These are phyloP conservation scores for Semaprochilodus insignis DNA, from an alignment of 2,797 vertebrate species.

Conservation along the genomic window DNA sequence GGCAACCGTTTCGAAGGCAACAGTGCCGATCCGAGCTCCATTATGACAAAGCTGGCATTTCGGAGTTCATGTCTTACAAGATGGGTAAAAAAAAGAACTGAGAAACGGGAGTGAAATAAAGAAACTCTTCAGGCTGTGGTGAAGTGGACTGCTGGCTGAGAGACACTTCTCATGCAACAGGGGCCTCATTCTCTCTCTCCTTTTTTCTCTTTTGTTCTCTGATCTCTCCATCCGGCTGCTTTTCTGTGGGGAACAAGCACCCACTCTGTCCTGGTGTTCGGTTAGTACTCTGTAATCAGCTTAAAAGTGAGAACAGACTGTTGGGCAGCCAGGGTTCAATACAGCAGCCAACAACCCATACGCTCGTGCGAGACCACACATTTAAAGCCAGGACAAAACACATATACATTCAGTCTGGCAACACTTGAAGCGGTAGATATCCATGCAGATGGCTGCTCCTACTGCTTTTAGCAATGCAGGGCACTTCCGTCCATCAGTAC, in stretches of 20 bases:
- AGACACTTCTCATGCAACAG: constrained; percentile 32
- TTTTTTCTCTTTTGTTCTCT: constrained; percentile 15
- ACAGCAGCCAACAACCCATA: background rate
- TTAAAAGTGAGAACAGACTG: constrained; percentile 10
- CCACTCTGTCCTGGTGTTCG: background rate
- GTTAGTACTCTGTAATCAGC: constrained; percentile 10
- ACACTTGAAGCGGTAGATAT: background rate
- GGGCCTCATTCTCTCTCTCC: constrained; percentile 26
- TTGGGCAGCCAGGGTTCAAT: background rate
- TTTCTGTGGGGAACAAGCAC: constrained; percentile 9
- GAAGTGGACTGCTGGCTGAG: constrained; percentile 22
- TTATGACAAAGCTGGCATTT: constrained; percentile 49
- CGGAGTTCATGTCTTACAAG: constrained; percentile 5
- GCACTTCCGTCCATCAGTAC: background rate
- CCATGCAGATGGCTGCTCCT: background rate
- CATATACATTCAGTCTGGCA: background rate
- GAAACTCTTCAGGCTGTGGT: constrained; percentile 14
- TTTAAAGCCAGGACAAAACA: constrained; percentile 6
- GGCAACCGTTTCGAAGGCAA: constrained; percentile 39
- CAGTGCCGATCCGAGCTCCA: constrained; percentile 4
- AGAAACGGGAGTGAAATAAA: constrained; percentile 31
- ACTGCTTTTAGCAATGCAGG: background rate
- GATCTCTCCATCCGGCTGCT: constrained; percentile 3
- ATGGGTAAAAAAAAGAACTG: background rate
- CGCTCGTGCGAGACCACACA: constrained; percentile 7